Base-by-base conservation (phyloP, 2,797 vertebrate genomes). In the Alosa sapidissima region DNA sequence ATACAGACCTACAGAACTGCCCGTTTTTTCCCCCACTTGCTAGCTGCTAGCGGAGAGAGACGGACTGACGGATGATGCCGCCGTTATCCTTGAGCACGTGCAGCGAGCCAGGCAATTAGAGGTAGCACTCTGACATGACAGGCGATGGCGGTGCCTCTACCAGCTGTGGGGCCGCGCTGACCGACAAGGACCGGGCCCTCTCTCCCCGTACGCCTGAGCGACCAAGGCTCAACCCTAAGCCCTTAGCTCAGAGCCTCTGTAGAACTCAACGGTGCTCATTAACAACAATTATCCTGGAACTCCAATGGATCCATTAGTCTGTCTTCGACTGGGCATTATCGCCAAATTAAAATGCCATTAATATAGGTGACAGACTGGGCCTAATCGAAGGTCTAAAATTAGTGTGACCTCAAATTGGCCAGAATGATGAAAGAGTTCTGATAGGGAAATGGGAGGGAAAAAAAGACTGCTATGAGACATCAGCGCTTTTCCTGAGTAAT, bases 281-380 rank as follows among this genome's bases (percentile, higher is more conserved):
- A 84, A 86, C 82, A 86, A 84, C 84, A 84, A 88, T 88, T 88
- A 88, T 84, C 85, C 82, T 85, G 83, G 86, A 85, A 88, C 52
- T 86, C 87, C 85, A 84, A 28, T 65, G 81, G 88, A 85, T 85
- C 86, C 85, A 88, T 84, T 88, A 86, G 85, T 85, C 84, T 58
- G 86, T 33, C 81, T 81, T 85, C 85, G 58, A 78, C 86, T 54
- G 81, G 82, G 72, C 84, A 86, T 87, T 87, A 87, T 88, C 83
- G 75, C 81, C 81, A 87, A 89, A 87, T 85, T 86, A 86, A 89
- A 87, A 87, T 83, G 47, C 84, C 87, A 89, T 87, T 89, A 85
- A 83, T 86, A 87, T 87, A 86, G 85, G 83, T 87, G 88, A 87
- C 88, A 86, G 84, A 86, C 83, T 87, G 83, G 65, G n/a, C 85